Evolutionary conservation across 92 coral and sea anemone genomes (phyloP).

Genomic region (Porites rus): DNA sequence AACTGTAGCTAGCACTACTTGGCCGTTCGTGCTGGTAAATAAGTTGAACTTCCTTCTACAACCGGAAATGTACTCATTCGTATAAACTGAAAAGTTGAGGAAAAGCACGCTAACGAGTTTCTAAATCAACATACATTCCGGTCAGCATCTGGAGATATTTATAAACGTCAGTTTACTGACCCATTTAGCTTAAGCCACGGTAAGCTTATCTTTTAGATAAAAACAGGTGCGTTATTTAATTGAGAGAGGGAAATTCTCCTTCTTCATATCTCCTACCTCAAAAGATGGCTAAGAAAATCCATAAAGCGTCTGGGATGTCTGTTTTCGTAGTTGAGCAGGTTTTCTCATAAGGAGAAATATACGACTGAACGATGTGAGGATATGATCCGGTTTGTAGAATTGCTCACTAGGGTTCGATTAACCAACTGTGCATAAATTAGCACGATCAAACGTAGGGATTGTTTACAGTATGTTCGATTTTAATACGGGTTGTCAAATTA

Average conservation of each 20-base stretch:
- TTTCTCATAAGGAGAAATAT: neutral
- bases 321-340: neutral
- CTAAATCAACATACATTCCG: too few species aligned
- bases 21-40: too few species aligned
- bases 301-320: neutral
- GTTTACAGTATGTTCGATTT: neutral
- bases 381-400: neutral
- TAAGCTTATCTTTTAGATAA: neutral
- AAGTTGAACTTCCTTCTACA: too few species aligned
- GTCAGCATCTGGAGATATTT: too few species aligned
- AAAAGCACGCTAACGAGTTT: too few species aligned
- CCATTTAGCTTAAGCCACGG: too few species aligned
- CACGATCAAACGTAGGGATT: neutral
- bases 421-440: constrained; percentile 18
- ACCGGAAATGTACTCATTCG: too few species aligned
- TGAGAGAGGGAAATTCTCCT: neutral
- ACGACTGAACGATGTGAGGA: neutral
- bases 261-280: constrained; percentile 20
- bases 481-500: neutral
- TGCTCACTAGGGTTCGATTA: neutral
- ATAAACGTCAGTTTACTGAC: neutral
- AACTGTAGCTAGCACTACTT: too few species aligned
- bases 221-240: neutral
- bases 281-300: constrained; percentile 38
- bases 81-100: too few species aligned